Percentiles rank a stretch among this genome's conserved stretches.
These are phyloP conservation scores for Rhyacophila evoluta DNA, from an alignment of 2,888 invertebrate genomes.

Conservation along the genomic window DNA sequence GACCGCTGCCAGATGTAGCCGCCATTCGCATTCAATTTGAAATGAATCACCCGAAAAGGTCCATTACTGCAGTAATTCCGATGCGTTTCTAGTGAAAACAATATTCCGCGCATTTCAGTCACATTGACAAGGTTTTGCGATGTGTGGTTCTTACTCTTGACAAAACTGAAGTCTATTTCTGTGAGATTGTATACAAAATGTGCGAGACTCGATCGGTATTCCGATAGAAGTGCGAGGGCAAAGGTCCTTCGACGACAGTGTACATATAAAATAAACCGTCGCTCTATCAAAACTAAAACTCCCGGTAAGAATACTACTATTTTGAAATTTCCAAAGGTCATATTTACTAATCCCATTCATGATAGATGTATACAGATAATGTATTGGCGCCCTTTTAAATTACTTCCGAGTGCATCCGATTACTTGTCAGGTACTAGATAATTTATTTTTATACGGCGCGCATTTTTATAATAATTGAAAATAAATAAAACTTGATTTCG, in stretches of 20 bases:
- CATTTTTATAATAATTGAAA: no score
- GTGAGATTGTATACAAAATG: slow-evolving; percentile 18
- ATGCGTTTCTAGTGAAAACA: not conserved
- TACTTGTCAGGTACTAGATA: no score
- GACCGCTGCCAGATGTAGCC: not conserved
- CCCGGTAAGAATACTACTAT: slow-evolving; percentile 17
- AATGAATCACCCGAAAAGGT: not conserved
- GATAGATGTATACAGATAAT: no score
- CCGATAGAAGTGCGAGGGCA: not conserved
- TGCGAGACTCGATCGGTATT: not conserved
- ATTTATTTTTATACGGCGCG: no score
- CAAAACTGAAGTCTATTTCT: slow-evolving; percentile 8
- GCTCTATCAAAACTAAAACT: not conserved
- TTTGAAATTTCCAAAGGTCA: not conserved
- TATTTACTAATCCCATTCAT: not conserved
- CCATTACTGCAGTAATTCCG: not conserved
- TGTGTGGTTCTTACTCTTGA: not conserved
- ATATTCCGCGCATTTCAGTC: not conserved
- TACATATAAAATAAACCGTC: not conserved
- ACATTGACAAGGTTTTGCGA: not conserved
- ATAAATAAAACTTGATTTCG: no score
- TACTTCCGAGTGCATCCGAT: not conserved
- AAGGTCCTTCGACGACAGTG: not conserved
- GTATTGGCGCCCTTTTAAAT: not conserved
- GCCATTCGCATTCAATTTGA: not conserved